Percentiles rank a stretch among this genome's conserved stretches.
phyloP scores from a whole-genome alignment of 2,113 vertebrate genomes.

The Lophochroa leadbeateri region DNA sequence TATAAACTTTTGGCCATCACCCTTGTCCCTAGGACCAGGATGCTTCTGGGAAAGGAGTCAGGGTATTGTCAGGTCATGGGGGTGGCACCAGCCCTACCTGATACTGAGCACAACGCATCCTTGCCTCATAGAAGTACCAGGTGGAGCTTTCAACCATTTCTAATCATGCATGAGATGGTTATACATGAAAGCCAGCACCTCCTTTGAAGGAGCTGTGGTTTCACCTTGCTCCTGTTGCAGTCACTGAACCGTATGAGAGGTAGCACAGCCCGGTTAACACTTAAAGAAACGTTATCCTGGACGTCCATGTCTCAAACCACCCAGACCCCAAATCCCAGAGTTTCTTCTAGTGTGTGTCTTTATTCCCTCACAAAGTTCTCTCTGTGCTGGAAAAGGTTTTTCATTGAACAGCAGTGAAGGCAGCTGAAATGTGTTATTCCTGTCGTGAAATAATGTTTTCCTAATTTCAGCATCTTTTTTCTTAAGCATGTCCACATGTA shows the following conservation, averaged over 20 bases:
- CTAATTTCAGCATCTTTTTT: constrained; percentile 67
- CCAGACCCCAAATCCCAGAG: background rate
- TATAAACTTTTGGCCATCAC: background rate
- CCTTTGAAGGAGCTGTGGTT: background rate
- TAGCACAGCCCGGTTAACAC: background rate
- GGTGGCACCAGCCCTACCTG: background rate
- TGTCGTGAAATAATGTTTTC: constrained; percentile 59
- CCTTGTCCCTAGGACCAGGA: background rate
- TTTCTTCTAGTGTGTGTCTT: background rate
- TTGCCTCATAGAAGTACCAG: background rate
- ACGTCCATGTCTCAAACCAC: background rate
- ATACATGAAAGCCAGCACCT: background rate
- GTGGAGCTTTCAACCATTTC: background rate
- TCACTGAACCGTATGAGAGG: background rate
- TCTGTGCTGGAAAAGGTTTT: background rate
- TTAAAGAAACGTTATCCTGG: background rate
- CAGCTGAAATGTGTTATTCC: constrained; percentile 63
- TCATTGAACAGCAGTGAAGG: background rate
- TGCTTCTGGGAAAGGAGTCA: background rate
- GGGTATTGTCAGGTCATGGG: background rate
- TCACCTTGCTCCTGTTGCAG: background rate
- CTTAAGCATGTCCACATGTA: constrained; percentile 52
- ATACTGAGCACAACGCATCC: no score
- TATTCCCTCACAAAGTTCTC: background rate
- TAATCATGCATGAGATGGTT: background rate